phyloP scores from a whole-genome alignment of 2,797 vertebrate genomes.

The Sebastes matsubarae region DNA sequence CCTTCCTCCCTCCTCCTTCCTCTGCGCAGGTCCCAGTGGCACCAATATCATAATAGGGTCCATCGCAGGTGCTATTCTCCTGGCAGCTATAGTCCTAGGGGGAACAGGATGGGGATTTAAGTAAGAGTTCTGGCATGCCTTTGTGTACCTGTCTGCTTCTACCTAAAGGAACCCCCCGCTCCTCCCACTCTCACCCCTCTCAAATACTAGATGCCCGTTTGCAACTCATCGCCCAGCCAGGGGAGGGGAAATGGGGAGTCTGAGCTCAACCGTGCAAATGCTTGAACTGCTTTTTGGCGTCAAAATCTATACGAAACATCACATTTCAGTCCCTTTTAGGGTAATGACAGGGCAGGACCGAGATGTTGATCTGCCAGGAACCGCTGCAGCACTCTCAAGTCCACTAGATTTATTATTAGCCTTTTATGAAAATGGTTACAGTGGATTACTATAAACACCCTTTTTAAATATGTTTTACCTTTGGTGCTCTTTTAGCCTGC shows the following conservation, averaged over 20 bases:
- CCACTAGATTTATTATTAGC: neutral
- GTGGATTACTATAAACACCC: neutral
- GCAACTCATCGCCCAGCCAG: slow-evolving; percentile 4
- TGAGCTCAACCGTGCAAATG: slow-evolving; percentile 4
- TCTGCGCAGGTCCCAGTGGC: slow-evolving; percentile 94
- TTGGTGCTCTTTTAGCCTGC: slow-evolving; percentile 47
- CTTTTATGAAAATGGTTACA: neutral
- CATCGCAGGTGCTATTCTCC: slow-evolving; percentile 95
- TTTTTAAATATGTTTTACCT: neutral
- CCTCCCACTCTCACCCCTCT: slow-evolving; percentile 45
- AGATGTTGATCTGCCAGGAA: slow-evolving; percentile 49
- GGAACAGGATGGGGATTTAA: slow-evolving; percentile 99
- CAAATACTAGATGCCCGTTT: slow-evolving; percentile 7
- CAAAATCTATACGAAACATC: neutral
- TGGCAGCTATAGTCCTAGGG: slow-evolving; percentile 97
- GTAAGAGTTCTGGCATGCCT: slow-evolving; percentile 89
- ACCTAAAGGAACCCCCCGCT: slow-evolving; percentile 48
- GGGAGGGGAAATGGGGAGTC: slow-evolving; percentile 29
- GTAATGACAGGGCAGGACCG: slow-evolving; percentile 1
- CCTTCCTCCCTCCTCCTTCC: slow-evolving; percentile 67
- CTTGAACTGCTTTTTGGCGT: slow-evolving; percentile 33
- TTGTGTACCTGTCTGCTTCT: slow-evolving; percentile 81
- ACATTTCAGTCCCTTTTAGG: neutral
- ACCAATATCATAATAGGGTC: slow-evolving; percentile 99
- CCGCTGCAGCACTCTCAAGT: slow-evolving; percentile 6